phyloP scores from a whole-genome alignment of 2,113 vertebrate species.

The Lasiurus borealis region DNA sequence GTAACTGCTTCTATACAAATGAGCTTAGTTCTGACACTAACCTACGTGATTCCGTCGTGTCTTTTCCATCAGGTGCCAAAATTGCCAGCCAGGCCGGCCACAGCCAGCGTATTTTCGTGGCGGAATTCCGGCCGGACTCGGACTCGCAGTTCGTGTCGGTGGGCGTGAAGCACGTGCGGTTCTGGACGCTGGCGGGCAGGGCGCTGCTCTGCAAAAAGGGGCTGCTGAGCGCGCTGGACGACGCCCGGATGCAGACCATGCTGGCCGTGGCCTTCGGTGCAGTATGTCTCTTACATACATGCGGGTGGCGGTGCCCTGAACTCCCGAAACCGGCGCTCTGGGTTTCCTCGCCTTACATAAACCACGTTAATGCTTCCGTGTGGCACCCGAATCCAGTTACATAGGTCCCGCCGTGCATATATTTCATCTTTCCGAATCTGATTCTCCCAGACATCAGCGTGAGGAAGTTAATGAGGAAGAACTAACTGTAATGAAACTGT shows the following conservation, averaged over 20 bases:
- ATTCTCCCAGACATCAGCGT: not conserved
- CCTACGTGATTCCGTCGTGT: slow-evolving; percentile 40
- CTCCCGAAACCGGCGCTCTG: not conserved
- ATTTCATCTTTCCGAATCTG: not conserved
- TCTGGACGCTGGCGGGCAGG: slow-evolving; percentile 97
- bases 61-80: slow-evolving; percentile 92
- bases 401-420: not conserved
- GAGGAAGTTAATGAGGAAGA: not conserved
- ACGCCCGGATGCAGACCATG: slow-evolving; percentile 98
- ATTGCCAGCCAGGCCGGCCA: slow-evolving; percentile 95
- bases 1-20: not conserved
- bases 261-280: slow-evolving; percentile 98
- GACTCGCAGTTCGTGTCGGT: slow-evolving; percentile 99
- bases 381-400: not conserved
- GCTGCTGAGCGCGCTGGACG: slow-evolving; percentile 94
- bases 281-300: slow-evolving; percentile 90
- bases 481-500: not conserved
- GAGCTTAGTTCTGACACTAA: not conserved
- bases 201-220: slow-evolving; percentile 97
- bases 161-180: slow-evolving; percentile 97
- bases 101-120: slow-evolving; percentile 97
- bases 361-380: not conserved
- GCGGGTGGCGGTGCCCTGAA: not conserved
- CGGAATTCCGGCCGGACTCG: slow-evolving; percentile 98
- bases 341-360: not conserved